Base-by-base conservation (phyloP, 2,797 vertebrate genomes). In the Darevskia nairensis region DNA sequence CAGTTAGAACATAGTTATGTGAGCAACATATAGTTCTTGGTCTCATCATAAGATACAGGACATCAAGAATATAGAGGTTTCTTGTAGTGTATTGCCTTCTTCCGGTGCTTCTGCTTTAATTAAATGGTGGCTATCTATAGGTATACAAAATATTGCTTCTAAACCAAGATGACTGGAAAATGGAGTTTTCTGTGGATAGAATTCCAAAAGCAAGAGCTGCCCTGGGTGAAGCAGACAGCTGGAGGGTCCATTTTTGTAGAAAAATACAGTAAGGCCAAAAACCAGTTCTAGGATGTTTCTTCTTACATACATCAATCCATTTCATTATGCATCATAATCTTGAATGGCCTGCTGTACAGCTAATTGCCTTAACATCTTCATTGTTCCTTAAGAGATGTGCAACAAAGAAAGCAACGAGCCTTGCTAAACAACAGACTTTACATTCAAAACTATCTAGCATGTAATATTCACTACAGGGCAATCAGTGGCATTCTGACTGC, bases 261-360 rank as follows among this genome's bases (percentile, higher is more conserved):
- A 69, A 82, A 29, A 68, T 23, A 4, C 39, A 76, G 5, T 66
- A 75, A 61, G 23, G 66, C 39, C 6, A 17, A 1, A 81, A 11
- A 39, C 3, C 3, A 50, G 2, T n/a, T 35, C 72, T 77, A 29
- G 39, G 61, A 76, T 39, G 79, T 64, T 66, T 72, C 50, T 23
- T 21, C 72, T 29, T 11, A 72, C 2, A 9, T 8, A 35, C 35
- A 61, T 41, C 35, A 55, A 85, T 25, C 59, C 86, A 90, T 75
- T 74, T 86, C 89, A 86, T 71, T 88, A 86, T 72, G 80, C 72
- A 89, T 74, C 64, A 64, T 32, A 69, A 80, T 92, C 90, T 91
- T 92, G 55, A 83, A 50, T 82, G 61, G 85, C 77, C 72, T 75
- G 88, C 44, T 89, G 75, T 81, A 86, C 87, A 88, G 71, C 69